Conservation (phyloP, 2,113 vertebrate species). For the Phalacrocorax aristotelis region DNA sequence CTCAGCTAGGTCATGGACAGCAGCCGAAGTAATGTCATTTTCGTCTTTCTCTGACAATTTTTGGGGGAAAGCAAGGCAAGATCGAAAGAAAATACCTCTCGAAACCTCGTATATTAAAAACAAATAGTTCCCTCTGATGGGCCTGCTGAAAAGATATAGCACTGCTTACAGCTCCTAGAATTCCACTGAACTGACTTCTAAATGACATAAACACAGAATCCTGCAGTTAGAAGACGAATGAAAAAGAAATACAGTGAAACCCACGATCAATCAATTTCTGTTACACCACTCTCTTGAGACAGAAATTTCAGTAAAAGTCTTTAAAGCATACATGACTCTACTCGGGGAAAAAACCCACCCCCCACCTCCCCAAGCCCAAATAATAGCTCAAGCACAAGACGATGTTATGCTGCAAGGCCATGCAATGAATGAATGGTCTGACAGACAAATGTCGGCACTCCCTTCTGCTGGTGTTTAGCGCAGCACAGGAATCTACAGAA, state of each 20-base stretch:
- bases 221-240: background rate
- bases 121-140: background rate
- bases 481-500: background rate
- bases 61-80: background rate
- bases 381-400: background rate
- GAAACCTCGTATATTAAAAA: background rate
- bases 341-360: too few relatives aligned
- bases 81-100: background rate
- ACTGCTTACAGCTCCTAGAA: background rate
- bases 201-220: background rate
- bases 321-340: background rate
- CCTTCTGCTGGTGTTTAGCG: background rate
- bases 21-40: background rate
- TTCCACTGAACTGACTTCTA: background rate
- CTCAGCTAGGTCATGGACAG: background rate
- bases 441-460: background rate
- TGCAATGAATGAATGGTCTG: background rate
- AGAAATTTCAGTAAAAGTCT: background rate
- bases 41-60: background rate
- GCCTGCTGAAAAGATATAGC: constrained; percentile 4
- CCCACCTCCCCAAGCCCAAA: background rate
- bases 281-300: background rate
- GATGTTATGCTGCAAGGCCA: background rate
- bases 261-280: background rate
- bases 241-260: background rate